These are phyloP conservation scores for Alviniconcha strummeri DNA, from an alignment of 2,888 invertebrate species.

Conservation along the genomic window DNA sequence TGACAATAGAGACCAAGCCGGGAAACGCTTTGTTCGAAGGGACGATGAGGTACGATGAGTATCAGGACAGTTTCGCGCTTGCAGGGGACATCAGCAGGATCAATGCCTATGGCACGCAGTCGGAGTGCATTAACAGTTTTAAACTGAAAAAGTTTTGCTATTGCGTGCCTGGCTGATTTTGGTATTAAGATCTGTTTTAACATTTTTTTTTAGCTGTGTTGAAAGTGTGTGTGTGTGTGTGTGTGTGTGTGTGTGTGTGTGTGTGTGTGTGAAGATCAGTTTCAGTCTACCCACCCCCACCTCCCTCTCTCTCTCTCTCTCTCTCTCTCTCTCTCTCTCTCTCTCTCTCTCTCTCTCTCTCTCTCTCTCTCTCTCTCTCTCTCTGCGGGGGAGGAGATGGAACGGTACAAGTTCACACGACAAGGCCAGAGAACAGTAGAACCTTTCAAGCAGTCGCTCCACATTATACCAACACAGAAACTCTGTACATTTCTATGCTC, in stretches of 20 bases:
- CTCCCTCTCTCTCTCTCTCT: neutral
- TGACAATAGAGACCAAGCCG: constrained; percentile 81
- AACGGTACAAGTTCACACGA: no score
- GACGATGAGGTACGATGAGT: constrained; percentile 83
- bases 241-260: constrained; percentile 6
- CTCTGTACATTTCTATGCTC: no score
- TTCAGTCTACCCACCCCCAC: no score
- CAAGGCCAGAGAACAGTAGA: no score
- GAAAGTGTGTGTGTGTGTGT: constrained; percentile 2
- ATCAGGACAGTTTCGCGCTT: constrained; percentile 76
- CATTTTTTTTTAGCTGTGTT: neutral
- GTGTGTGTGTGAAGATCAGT: neutral
- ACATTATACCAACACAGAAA: no score
- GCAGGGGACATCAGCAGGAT: constrained; percentile 79
- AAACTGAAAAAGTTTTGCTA: constrained; percentile 70
- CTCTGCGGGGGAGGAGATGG: no score
- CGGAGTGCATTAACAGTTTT: constrained; percentile 68
- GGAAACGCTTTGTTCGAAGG: constrained; percentile 87
- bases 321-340: neutral
- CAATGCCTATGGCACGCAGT: constrained; percentile 73
- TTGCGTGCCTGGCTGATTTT: constrained; percentile 51
- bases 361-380: neutral
- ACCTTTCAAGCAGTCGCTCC: no score
- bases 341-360: neutral
- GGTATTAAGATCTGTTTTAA: neutral